Evolutionary conservation across 2,797 vertebrate species (phyloP).

Genomic region (Anabacerthia variegaticeps): DNA sequence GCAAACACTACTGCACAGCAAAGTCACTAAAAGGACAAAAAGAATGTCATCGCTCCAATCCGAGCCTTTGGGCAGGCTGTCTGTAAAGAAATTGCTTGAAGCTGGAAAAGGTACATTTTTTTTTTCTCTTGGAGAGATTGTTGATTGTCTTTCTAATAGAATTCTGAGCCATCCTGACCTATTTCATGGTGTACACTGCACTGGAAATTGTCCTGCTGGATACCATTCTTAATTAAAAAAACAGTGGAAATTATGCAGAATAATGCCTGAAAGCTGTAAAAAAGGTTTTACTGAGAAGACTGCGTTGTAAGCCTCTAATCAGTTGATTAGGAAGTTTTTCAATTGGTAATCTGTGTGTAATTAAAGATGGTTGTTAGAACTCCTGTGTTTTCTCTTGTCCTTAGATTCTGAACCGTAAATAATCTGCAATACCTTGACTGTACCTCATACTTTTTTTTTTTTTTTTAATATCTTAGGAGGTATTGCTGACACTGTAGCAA

Average conservation of each 20-base stretch:
- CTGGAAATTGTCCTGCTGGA: not conserved
- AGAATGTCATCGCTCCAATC: constrained; percentile 73
- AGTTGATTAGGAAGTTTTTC: not conserved
- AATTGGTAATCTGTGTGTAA: not conserved
- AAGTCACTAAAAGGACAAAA: constrained; percentile 30
- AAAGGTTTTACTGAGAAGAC: not conserved
- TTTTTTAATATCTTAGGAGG: constrained; percentile 78
- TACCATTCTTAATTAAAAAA: not conserved
- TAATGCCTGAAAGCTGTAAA: not conserved
- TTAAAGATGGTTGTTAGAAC: not conserved
- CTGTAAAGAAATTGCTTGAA: constrained; percentile 89
- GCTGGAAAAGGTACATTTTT: constrained; percentile 86
- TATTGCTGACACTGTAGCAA: constrained; percentile 91
- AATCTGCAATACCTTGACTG: not conserved
- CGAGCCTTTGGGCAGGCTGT: constrained; percentile 81
- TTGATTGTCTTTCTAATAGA: not conserved
- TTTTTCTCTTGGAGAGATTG: not conserved
- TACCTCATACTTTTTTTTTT: not conserved
- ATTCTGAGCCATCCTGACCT: not conserved
- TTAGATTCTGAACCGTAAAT: not conserved
- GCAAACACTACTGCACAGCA: constrained; percentile 88
- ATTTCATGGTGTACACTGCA: not conserved
- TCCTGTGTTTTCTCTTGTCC: not conserved
- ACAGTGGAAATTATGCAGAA: not conserved
- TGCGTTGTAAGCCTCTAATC: not conserved